Evolutionary conservation across 2,113 vertebrate species (phyloP).

Genomic region (Plestiodon gilberti): DNA sequence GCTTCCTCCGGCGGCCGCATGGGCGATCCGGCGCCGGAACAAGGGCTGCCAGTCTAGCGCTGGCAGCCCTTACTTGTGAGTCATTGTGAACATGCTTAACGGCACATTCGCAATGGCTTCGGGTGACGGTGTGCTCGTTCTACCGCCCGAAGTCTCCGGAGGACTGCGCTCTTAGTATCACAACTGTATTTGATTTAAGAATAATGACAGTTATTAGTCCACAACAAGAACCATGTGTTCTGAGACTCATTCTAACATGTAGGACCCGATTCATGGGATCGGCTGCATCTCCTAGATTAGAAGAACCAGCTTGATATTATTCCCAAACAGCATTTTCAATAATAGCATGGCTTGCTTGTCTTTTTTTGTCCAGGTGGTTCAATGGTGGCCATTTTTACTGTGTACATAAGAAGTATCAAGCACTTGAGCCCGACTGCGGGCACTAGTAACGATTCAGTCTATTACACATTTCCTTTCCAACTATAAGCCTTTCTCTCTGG

Average conservation of each 20-base stretch:
- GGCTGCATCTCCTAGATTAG: slow-evolving; percentile 58
- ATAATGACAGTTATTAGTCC: neutral
- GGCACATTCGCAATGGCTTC: too few relatives aligned
- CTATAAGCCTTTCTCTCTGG: neutral
- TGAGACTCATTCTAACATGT: slow-evolving; percentile 46
- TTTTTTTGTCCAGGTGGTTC: neutral
- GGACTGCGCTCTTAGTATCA: too few relatives aligned
- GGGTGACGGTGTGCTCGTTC: too few relatives aligned
- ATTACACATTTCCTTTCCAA: slow-evolving; percentile 1
- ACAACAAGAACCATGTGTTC: neutral
- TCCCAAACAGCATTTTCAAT: slow-evolving; percentile 48
- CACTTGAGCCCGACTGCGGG: neutral
- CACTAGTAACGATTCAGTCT: neutral
- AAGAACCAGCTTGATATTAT: slow-evolving; percentile 53
- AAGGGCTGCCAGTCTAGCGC: too few relatives aligned
- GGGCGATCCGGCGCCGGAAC: too few relatives aligned
- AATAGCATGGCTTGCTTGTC: slow-evolving; percentile 27
- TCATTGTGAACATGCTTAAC: too few relatives aligned
- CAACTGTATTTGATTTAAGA: neutral
- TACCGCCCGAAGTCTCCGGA: too few relatives aligned
- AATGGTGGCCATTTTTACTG: slow-evolving; percentile 17
- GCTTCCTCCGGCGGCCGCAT: too few relatives aligned
- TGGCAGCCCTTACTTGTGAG: too few relatives aligned
- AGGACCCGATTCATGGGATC: slow-evolving; percentile 55
- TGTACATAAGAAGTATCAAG: neutral